Percentiles rank a stretch among this genome's conserved stretches.
phyloP scores from a whole-genome alignment of 2,888 invertebrate genomes.

The Agonopterix heracliana region DNA sequence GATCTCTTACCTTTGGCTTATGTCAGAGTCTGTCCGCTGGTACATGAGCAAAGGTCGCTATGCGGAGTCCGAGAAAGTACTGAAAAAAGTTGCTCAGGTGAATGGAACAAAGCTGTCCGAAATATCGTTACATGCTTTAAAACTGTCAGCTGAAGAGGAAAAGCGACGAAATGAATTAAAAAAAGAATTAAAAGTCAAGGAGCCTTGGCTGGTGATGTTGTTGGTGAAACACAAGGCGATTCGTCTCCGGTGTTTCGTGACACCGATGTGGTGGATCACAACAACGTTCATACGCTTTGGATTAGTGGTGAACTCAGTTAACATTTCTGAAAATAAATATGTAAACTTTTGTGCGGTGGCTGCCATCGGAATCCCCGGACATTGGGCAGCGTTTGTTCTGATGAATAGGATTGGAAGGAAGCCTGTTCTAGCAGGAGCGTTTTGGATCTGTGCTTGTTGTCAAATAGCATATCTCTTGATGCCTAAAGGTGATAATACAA shows the following conservation, averaged over 20 bases:
- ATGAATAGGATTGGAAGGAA: conserved; percentile 77
- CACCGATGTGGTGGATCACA: conserved; percentile 79
- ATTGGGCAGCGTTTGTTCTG: conserved; percentile 73
- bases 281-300: conserved; percentile 81
- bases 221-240: conserved; percentile 44
- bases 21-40: conserved; percentile 84
- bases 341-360: conserved; percentile 78
- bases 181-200: conserved; percentile 49
- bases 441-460: conserved; percentile 74
- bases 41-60: conserved; percentile 80
- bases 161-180: conserved; percentile 20
- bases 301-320: conserved; percentile 79
- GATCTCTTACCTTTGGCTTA: conserved; percentile 77
- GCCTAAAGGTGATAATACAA: conserved; percentile 49
- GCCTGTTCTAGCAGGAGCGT: conserved; percentile 72
- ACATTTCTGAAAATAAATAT: conserved; percentile 79
- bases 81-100: conserved; percentile 76
- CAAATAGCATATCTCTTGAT: conserved; percentile 75
- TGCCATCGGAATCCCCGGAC: conserved; percentile 81
- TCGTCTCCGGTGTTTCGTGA: conserved; percentile 35
- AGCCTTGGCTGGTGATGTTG: conserved; percentile 46
- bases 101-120: conserved; percentile 64
- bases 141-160: conserved; percentile 32
- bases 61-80: conserved; percentile 77
- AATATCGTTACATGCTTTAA: conserved; percentile 35